A percentile compares a stretch with the other conserved stretches of the same genome.
Conservation (phyloP, 1,140 invertebrate genomes). For the Solenopsis fugax region DNA sequence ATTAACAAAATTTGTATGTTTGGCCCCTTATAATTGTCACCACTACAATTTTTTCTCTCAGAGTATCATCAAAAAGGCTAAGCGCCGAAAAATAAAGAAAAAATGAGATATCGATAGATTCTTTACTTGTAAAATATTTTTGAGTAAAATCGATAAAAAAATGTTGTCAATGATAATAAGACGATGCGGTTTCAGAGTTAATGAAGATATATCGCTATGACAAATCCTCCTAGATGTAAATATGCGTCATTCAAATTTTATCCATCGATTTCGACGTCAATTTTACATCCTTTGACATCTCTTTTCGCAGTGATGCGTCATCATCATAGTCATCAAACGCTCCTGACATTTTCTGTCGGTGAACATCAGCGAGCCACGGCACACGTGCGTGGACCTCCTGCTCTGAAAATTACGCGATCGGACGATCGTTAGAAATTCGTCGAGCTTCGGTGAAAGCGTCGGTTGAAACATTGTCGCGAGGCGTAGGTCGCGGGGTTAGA, state of each 20-base stretch:
- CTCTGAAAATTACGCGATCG: constrained; percentile 54
- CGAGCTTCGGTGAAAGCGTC: constrained; percentile 71
- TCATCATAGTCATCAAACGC: not conserved
- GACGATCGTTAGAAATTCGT: not conserved
- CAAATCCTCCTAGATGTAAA: not conserved
- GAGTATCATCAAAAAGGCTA: too few relatives aligned
- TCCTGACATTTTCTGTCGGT: not conserved
- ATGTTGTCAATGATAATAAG: too few relatives aligned
- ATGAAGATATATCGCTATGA: not conserved
- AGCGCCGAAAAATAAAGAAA: too few relatives aligned
- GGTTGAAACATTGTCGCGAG: constrained; percentile 74
- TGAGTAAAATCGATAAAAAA: too few relatives aligned
- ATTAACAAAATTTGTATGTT: too few relatives aligned
- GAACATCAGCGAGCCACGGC: not conserved
- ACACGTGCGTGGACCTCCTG: not conserved
- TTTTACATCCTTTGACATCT: constrained; percentile 14
- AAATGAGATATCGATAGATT: too few relatives aligned
- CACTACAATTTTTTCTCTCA: too few relatives aligned
- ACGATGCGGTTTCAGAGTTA: too few relatives aligned
- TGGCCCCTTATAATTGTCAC: too few relatives aligned
- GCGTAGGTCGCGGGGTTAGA: constrained; percentile 71
- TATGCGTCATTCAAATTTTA: not conserved
- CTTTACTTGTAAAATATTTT: too few relatives aligned
- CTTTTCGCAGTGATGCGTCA: not conserved
- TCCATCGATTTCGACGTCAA: not conserved